These are phyloP conservation scores for Stramonita haemastoma DNA, from an alignment of 2,888 invertebrate species.

Conservation along the genomic window DNA sequence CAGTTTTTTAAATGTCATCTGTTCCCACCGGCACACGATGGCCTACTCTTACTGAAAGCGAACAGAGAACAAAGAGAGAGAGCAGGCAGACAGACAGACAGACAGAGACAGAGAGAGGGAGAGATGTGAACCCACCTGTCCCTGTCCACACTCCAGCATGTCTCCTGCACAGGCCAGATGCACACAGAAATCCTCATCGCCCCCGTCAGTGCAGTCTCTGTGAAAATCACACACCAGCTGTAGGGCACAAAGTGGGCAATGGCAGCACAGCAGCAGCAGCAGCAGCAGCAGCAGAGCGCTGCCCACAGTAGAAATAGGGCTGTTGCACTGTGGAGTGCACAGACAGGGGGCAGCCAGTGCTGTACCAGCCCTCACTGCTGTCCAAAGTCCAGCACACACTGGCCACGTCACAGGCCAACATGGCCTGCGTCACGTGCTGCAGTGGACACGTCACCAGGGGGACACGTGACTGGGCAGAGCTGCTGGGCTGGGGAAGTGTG, in stretches of 20 bases:
- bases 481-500: neutral
- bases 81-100: too few species aligned
- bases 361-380: neutral
- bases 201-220: neutral
- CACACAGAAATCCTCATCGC: conserved; percentile 21
- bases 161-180: neutral
- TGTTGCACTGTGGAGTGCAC: neutral
- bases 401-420: neutral
- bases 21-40: too few species aligned
- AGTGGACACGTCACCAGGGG: neutral
- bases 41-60: too few species aligned
- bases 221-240: conserved; percentile 20
- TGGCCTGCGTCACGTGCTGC: neutral
- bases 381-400: neutral
- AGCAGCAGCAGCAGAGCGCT: neutral
- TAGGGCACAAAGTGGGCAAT: neutral
- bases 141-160: neutral
- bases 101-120: too few species aligned
- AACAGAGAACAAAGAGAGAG: too few species aligned
- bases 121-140: neutral
- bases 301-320: conserved; percentile 3
- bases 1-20: too few species aligned
- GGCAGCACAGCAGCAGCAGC: too few species aligned
- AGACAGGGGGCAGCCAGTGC: neutral
- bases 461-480: neutral